Evolutionary conservation across 2,113 vertebrate species (phyloP).

Genomic region (Alligator mississippiensis): DNA sequence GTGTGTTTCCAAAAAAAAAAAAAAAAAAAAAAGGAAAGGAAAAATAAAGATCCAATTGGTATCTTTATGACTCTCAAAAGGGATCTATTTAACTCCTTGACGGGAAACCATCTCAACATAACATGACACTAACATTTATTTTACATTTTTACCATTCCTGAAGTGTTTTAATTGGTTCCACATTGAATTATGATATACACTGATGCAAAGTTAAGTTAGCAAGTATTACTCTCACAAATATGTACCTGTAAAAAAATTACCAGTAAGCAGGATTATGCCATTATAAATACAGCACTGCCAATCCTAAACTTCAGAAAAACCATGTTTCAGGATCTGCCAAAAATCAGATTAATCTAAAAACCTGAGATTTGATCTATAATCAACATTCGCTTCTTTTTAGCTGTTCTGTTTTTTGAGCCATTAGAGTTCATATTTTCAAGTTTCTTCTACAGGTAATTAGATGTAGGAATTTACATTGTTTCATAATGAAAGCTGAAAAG

Average conservation of each 20-base stretch:
- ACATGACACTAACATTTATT: not conserved
- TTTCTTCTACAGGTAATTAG: not conserved
- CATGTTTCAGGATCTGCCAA: not conserved
- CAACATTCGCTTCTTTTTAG: not conserved
- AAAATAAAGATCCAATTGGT: not conserved
- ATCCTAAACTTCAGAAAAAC: not conserved
- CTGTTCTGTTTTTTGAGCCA: not conserved
- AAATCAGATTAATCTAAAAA: not conserved
- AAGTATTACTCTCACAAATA: not conserved
- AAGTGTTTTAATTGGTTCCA: not conserved
- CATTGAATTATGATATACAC: not conserved
- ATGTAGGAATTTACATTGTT: not conserved
- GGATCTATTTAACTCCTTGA: not conserved
- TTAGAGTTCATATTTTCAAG: not conserved
- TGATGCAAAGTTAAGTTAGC: not conserved
- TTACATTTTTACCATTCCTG: not conserved
- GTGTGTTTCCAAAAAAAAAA: not conserved
- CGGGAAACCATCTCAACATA: not conserved
- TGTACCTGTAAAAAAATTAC: not conserved
- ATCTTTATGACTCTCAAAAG: not conserved
- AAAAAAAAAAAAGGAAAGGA: rapidly evolving
- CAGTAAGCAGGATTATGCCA: not conserved
- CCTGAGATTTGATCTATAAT: not conserved
- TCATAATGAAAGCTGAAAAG: not conserved
- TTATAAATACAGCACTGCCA: not conserved